Conservation (phyloP, 2,113 vertebrate genomes). For the Sinocyclocheilus maitianheensis region DNA sequence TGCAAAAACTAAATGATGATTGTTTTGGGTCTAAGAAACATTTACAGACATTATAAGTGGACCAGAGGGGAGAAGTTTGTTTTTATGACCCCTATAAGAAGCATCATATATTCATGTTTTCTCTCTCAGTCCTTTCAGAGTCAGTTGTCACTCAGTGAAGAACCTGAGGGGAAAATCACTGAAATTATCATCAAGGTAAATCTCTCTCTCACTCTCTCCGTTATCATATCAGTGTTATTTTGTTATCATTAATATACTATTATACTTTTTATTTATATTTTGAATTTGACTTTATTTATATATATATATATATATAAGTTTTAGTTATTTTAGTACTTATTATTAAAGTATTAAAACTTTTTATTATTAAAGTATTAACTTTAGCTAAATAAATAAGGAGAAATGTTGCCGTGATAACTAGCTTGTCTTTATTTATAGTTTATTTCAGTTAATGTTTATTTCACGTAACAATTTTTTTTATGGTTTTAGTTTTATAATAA, state of each 20-base stretch:
- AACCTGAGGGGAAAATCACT: conserved; percentile 81
- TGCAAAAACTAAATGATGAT: no score
- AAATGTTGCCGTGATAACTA: no score
- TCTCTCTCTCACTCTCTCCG: neutral
- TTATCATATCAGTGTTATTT: neutral
- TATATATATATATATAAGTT: neutral
- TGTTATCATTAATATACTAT: neutral
- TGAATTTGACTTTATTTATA: neutral
- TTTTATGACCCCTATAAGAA: neutral
- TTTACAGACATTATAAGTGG: neutral
- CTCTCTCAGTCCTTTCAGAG: conserved; percentile 74
- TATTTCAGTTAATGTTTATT: no score
- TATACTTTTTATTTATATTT: neutral
- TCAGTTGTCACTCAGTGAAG: conserved; percentile 81
- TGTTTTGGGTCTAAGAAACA: no score
- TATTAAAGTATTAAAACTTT: no score
- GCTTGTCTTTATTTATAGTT: no score
- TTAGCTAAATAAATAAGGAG: no score
- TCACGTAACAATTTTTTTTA: no score
- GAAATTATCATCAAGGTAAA: conserved; percentile 89
- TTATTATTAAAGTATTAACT: no score
- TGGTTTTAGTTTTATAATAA: no score
- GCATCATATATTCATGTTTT: neutral
- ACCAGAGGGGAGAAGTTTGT: neutral
- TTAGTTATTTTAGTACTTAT: neutral